Conservation (phyloP, 2,113 vertebrate species). For the Rhineura floridana region DNA sequence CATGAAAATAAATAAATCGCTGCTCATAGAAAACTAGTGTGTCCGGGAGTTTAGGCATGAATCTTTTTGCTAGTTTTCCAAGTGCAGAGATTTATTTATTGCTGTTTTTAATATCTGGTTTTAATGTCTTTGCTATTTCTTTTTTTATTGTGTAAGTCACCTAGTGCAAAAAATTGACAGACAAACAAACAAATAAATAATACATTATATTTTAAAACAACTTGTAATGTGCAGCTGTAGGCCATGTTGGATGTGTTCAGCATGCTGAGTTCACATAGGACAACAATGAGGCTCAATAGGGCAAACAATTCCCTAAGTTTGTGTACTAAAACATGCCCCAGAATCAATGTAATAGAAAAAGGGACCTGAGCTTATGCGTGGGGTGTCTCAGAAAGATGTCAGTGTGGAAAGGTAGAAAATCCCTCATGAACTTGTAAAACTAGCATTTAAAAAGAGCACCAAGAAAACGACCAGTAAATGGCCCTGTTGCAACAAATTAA, state of each 20-base stretch:
- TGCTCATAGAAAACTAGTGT: neutral
- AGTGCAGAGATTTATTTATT: neutral
- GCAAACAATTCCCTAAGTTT: neutral
- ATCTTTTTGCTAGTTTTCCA: neutral
- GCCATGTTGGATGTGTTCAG: neutral
- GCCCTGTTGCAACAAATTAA: slow-evolving; percentile 63
- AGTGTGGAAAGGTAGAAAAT: neutral
- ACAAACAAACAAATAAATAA: too few species aligned
- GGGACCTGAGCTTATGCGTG: neutral
- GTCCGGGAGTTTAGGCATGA: neutral
- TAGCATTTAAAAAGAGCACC: slow-evolving; percentile 16
- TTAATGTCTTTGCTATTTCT: too few species aligned
- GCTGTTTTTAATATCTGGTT: too few species aligned
- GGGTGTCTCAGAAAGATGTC: neutral
- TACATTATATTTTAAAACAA: too few species aligned
- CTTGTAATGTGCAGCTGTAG: neutral
- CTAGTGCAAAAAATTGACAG: too few species aligned
- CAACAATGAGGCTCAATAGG: neutral
- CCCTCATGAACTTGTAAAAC: too few species aligned
- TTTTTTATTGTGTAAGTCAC: too few species aligned
- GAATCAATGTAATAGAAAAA: neutral
- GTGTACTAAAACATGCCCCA: neutral
- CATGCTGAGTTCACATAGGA: too few species aligned
- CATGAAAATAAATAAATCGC: neutral
- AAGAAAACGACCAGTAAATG: slow-evolving; percentile 65